These are phyloP conservation scores for Hemibagrus guttatus DNA, from an alignment of 2,797 vertebrate genomes.

Conservation along the genomic window DNA sequence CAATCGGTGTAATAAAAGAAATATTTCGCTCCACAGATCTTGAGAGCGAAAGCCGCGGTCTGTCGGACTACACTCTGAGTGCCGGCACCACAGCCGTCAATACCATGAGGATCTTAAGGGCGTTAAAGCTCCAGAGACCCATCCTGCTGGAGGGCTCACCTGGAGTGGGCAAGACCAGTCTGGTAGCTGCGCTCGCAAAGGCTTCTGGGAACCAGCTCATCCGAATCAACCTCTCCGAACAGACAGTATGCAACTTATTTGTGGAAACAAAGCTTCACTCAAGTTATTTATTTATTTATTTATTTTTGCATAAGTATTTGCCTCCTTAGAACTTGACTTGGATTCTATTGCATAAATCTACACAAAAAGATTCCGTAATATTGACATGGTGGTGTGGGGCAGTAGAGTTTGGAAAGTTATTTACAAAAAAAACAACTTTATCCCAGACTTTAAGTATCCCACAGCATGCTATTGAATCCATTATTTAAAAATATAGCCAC, in stretches of 20 bases:
- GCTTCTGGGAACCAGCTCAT: conserved; percentile 91
- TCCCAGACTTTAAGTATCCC: neutral
- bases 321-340: neutral
- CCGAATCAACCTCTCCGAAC: conserved; percentile 96
- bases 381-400: too few species aligned
- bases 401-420: neutral
- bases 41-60: conserved; percentile 69
- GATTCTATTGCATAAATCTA: neutral
- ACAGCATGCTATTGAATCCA: neutral
- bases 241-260: conserved; percentile 79
- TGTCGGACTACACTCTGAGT: conserved; percentile 84
- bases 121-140: conserved; percentile 89
- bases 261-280: neutral
- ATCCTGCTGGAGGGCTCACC: conserved; percentile 95
- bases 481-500: neutral
- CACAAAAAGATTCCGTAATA: neutral
- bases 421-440: neutral
- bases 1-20: neutral
- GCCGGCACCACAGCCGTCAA: conserved; percentile 94
- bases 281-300: neutral
- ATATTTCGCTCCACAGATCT: conserved; percentile 71
- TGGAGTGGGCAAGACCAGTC: conserved; percentile 96
- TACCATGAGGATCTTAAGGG: conserved; percentile 87
- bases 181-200: conserved; percentile 91
- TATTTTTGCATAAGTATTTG: neutral